phyloP scores from a whole-genome alignment of 2,888 invertebrate species.

The Lobophora halterata region DNA sequence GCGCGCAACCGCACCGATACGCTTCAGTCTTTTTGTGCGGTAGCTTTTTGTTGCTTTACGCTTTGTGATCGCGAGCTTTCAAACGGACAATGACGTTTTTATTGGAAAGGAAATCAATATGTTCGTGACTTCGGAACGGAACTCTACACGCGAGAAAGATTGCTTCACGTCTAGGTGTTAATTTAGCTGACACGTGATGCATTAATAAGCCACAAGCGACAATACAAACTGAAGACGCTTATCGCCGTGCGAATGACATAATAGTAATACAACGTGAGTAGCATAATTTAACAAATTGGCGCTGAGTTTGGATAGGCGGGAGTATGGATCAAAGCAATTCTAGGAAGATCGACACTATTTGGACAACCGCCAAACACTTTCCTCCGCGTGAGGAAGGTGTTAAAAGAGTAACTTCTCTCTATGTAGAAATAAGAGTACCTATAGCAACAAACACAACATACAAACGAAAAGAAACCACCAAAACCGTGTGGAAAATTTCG shows the following conservation, averaged over 20 bases:
- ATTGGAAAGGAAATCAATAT: constrained; percentile 69
- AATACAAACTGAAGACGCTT: constrained; percentile 30
- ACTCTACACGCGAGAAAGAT: constrained; percentile 28
- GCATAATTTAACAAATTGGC: constrained; percentile 54
- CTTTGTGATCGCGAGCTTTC: constrained; percentile 70
- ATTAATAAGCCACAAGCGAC: constrained; percentile 34
- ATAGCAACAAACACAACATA: constrained; percentile 6
- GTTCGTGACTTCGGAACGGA: constrained; percentile 48
- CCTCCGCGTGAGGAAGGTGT: constrained; percentile 40
- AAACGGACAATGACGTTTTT: constrained; percentile 67
- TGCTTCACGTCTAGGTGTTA: constrained; percentile 33
- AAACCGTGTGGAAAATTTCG: too few relatives aligned
- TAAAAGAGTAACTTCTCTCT: constrained; percentile 50
- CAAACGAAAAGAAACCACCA: too few relatives aligned
- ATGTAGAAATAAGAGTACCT: constrained; percentile 28
- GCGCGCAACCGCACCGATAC: constrained; percentile 64
- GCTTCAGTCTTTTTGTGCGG: constrained; percentile 62
- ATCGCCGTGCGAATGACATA: constrained; percentile 35
- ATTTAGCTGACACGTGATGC: constrained; percentile 29
- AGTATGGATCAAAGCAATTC: constrained; percentile 59
- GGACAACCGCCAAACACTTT: constrained; percentile 64
- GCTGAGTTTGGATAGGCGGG: constrained; percentile 33
- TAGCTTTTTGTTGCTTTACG: constrained; percentile 72
- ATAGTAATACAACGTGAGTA: constrained; percentile 42
- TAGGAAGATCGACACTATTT: constrained; percentile 60